Evolutionary conservation across 2,797 vertebrate genomes (phyloP), one percentile per base, ranked within the genome.

Genomic region (Enteromius argenteus): DNA sequence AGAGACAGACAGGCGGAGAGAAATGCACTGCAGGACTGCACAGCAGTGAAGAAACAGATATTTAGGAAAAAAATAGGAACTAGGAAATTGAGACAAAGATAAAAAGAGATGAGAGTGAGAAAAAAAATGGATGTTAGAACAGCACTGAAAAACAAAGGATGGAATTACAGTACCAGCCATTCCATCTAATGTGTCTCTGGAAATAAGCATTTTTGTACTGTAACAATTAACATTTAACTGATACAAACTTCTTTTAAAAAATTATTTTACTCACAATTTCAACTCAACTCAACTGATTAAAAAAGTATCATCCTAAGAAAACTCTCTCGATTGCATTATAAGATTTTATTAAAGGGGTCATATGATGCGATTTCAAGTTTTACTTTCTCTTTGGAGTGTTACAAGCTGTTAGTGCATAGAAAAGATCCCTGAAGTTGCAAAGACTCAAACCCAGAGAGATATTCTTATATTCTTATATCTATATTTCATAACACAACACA

Each of bases 101-200:
- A 81, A 35, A 69, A 86, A 46, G 19, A 58, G 35, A 79, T 35
- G n/a, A n/a, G 27, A 51, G 27, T 35, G 37, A 44, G 19, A 68
- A 32, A 79, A 37, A 72, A 30, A 77, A 37, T 17, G 3, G 7
- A 76, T 64, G 46, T 79, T 23, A 67, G 60, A 78, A 60, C 74
- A 39, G 13, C n/a, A 76, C 37, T 58, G 21, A 15, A 75, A 56
- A 76, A 37, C 19, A 37, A 27, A 64, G 46, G 58, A 81, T 13
- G 78, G 32, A 30, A 21, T 58, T 44, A 51, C 37, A 51, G 39
- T 74, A 62, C 62, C 53, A 30, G 17, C 35, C 19, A 30, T 35
- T 62, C 23, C 21, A 60, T 74, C 79, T 60, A 32, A 64, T 64
- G 62, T 8, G 62, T 53, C 51, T 87, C 39, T 74, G 74, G 8